phyloP scores from a whole-genome alignment of 2,113 vertebrate species.

The Platichthys flesus region DNA sequence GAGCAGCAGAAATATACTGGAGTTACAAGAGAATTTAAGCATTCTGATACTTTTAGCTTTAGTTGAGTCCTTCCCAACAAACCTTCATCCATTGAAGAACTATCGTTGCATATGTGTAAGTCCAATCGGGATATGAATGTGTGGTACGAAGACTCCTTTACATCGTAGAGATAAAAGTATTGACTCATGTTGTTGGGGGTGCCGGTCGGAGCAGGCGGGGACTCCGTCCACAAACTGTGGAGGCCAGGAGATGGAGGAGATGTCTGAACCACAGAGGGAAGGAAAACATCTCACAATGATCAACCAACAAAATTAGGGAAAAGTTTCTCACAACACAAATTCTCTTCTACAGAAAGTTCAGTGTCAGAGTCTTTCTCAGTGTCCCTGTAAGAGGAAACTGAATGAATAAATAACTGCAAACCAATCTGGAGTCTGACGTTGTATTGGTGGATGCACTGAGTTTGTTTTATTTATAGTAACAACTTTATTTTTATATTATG shows the following conservation, averaged over 20 bases:
- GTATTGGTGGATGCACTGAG: too few relatives aligned
- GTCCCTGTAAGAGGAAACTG: too few relatives aligned
- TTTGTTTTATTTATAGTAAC: too few relatives aligned
- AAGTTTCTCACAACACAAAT: too few relatives aligned
- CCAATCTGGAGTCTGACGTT: too few relatives aligned
- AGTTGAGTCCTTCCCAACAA: background rate
- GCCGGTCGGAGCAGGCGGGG: constrained; percentile 76
- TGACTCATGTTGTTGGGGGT: constrained; percentile 88
- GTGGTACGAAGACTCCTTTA: constrained; percentile 98
- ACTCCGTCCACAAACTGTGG: constrained; percentile 88
- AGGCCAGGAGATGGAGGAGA: constrained; percentile 88
- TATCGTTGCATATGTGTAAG: constrained; percentile 96
- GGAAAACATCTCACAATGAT: background rate
- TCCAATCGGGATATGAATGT: constrained; percentile 96
- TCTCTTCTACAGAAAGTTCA: too few relatives aligned
- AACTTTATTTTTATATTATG: too few relatives aligned
- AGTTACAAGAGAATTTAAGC: too few relatives aligned
- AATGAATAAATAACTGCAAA: too few relatives aligned
- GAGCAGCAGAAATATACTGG: too few relatives aligned
- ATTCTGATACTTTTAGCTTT: background rate
- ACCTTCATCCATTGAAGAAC: constrained; percentile 89
- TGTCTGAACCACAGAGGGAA: constrained; percentile 76
- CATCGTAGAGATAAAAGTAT: constrained; percentile 93
- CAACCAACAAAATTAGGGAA: too few relatives aligned
- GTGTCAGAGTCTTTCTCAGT: too few relatives aligned